phyloP scores from a whole-genome alignment of 2,113 vertebrate species.

The Crotalus tigris region DNA sequence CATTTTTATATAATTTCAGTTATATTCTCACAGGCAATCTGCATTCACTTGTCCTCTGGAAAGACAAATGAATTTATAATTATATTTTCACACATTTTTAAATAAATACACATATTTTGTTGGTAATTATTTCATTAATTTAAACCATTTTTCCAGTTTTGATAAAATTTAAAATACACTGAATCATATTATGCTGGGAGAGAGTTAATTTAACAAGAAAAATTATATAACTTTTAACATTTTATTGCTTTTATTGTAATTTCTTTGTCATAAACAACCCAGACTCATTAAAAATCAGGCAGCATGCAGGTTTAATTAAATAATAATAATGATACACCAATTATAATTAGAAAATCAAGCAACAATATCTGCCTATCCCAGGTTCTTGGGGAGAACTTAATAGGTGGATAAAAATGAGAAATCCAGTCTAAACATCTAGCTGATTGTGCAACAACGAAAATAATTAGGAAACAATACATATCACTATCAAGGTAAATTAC shows the following conservation, averaged over 20 bases:
- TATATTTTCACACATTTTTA: neutral
- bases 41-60: neutral
- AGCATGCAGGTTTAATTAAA: neutral
- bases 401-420: neutral
- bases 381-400: no score
- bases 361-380: neutral
- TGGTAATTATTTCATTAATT: neutral
- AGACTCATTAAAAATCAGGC: neutral
- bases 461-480: neutral
- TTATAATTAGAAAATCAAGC: neutral
- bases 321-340: neutral
- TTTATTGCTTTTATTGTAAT: neutral
- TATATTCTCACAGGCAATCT: neutral
- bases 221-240: neutral
- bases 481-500: neutral
- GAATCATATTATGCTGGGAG: neutral
- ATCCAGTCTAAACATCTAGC: neutral
- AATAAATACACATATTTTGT: neutral
- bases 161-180: neutral
- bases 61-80: neutral
- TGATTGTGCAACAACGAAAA: neutral
- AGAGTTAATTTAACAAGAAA: neutral
- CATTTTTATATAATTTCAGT: neutral
- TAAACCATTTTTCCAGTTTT: neutral
- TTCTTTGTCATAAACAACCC: neutral